A percentile compares a stretch with the other conserved stretches of the same genome.
Evolutionary conservation across 2,888 invertebrate genomes (phyloP).

Genomic region (Pseudanteris insignis): DNA sequence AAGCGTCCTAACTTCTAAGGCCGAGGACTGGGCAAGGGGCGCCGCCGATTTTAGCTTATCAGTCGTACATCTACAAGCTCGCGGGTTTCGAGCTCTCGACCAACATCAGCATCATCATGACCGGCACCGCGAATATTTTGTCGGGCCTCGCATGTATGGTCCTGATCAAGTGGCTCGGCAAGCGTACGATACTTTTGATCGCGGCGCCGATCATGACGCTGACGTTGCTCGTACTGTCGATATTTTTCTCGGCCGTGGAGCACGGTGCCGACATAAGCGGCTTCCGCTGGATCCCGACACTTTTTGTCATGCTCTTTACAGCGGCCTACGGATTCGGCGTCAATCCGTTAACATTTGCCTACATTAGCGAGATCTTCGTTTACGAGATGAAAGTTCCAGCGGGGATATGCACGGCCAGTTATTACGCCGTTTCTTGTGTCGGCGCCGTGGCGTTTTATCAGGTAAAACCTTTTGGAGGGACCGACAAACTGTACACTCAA

Average conservation of each 20-base stretch:
- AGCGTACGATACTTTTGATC: constrained; percentile 55
- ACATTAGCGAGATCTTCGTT: constrained; percentile 61
- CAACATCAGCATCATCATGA: constrained; percentile 55
- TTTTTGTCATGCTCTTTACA: constrained; percentile 58
- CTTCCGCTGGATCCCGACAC: constrained; percentile 58
- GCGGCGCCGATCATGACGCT: constrained; percentile 53
- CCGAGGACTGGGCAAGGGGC: constrained; percentile 59
- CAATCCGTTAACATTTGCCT: constrained; percentile 62
- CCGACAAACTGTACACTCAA: no score
- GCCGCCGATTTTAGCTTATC: constrained; percentile 60
- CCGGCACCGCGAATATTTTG: constrained; percentile 55
- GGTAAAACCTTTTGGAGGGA: no score
- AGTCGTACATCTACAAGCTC: constrained; percentile 57
- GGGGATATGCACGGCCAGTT: constrained; percentile 58
- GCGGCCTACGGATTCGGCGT: constrained; percentile 59
- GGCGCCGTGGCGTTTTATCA: constrained; percentile 60
- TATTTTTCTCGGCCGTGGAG: constrained; percentile 54
- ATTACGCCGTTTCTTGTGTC: constrained; percentile 57
- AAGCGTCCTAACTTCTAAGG: no score
- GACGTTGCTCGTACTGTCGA: constrained; percentile 53
- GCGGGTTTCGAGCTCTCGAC: constrained; percentile 57
- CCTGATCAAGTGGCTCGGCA: constrained; percentile 57
- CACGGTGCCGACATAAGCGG: constrained; percentile 51
- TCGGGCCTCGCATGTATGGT: constrained; percentile 58
- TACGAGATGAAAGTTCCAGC: constrained; percentile 62